Conservation (phyloP, 2,888 invertebrate genomes). For the Gisinianus flammeolus region DNA sequence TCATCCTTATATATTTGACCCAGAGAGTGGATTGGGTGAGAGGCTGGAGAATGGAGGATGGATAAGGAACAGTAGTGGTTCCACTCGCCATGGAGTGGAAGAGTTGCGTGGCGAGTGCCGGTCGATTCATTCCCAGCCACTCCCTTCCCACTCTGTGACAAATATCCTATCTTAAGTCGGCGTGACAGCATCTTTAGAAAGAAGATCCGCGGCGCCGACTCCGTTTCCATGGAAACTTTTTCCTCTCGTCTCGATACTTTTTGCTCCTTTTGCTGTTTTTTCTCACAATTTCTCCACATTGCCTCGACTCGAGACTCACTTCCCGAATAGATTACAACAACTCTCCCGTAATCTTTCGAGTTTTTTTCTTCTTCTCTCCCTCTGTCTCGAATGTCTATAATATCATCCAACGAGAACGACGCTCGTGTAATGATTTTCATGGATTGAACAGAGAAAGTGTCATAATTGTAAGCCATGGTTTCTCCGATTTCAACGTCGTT, state of each 20-base stretch:
- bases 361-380: not conserved
- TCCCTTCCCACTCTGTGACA: conserved; percentile 47
- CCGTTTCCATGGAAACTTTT: conserved; percentile 37
- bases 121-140: conserved; percentile 45
- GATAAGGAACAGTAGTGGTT: conserved; percentile 28
- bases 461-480: too few species aligned
- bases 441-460: too few species aligned
- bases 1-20: not conserved
- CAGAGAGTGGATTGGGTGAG: conserved; percentile 44
- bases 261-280: conserved; percentile 5
- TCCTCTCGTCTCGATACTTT: not conserved
- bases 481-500: too few species aligned
- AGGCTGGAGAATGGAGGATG: conserved; percentile 43
- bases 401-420: not conserved
- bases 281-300: not conserved
- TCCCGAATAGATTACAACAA: not conserved
- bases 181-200: conserved; percentile 43
- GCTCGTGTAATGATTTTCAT: not conserved
- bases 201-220: conserved; percentile 48
- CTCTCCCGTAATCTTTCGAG: not conserved
- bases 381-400: not conserved
- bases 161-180: conserved; percentile 46
- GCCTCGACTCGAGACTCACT: not conserved
- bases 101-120: conserved; percentile 47
- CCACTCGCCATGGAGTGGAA: conserved; percentile 38